These are phyloP conservation scores for Hapalemur alaotrensis DNA, from an alignment of 2,797 vertebrate species.

Conservation along the genomic window DNA sequence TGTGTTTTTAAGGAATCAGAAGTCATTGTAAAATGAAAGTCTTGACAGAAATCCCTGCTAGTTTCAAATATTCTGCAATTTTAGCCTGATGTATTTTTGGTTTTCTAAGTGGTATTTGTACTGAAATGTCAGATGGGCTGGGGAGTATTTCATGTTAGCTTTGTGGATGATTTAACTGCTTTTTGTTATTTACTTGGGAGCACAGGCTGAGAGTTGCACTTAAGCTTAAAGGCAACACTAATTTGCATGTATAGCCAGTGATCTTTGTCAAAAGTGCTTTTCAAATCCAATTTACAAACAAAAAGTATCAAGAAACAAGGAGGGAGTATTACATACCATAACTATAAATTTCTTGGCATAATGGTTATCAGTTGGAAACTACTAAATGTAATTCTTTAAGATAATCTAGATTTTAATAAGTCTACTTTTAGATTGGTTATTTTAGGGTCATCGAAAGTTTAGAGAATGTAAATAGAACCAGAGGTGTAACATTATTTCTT, in stretches of 20 bases:
- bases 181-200: conserved; percentile 34
- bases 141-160: background rate
- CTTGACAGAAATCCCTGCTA: conserved; percentile 28
- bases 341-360: background rate
- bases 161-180: background rate
- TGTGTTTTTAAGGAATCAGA: conserved; percentile 45
- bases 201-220: background rate
- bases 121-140: background rate
- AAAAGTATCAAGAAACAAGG: background rate
- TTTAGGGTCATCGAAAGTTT: background rate
- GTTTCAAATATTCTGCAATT: conserved; percentile 49
- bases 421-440: background rate
- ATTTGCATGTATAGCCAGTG: conserved; percentile 46
- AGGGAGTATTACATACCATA: background rate
- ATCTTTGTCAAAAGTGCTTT: conserved; percentile 59
- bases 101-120: conserved; percentile 7
- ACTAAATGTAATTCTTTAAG: background rate
- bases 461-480: background rate
- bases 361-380: conserved; percentile 4
- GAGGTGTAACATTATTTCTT: background rate
- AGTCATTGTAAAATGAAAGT: conserved; percentile 53
- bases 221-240: conserved; percentile 49
- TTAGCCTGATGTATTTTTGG: background rate
- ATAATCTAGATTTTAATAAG: conserved; percentile 5
- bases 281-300: conserved; percentile 41